Evolutionary conservation across 2,888 invertebrate genomes (phyloP).

Genomic region (Calameuta idolon): DNA sequence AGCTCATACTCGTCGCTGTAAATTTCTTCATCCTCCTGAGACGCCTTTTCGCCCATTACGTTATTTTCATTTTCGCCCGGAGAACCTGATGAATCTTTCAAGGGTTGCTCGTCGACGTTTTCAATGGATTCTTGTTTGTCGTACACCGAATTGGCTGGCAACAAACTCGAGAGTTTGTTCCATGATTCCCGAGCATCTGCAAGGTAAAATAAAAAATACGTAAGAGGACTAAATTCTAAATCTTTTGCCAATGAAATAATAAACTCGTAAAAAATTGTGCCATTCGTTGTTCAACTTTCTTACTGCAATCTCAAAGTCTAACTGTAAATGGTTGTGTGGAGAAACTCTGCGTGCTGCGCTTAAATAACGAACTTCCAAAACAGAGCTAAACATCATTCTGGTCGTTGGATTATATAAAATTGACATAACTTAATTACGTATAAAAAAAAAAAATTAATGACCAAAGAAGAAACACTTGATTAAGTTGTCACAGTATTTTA

Average conservation of each 20-base stretch:
- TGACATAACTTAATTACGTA: not conserved
- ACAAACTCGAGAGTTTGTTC: constrained; percentile 44
- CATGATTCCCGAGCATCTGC: constrained; percentile 42
- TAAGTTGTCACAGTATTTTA: not conserved
- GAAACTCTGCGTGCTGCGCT: constrained; percentile 25
- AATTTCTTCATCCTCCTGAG: constrained; percentile 30
- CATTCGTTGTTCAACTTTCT: not conserved
- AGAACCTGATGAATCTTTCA: constrained; percentile 17
- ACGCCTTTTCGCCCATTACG: constrained; percentile 29
- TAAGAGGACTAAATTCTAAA: not conserved
- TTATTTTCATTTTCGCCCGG: constrained; percentile 40
- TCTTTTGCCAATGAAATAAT: not conserved
- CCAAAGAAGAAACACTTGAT: not conserved
- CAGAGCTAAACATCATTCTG: not conserved
- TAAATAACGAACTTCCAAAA: constrained; percentile 43
- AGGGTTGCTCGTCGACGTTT: constrained; percentile 23
- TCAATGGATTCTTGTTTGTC: constrained; percentile 38
- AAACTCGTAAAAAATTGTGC: not conserved
- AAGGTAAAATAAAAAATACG: constrained; percentile 13
- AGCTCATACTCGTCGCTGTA: constrained; percentile 40
- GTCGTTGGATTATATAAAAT: not conserved
- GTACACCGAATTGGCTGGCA: constrained; percentile 56
- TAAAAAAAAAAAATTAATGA: not conserved
- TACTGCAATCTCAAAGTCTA: not conserved
- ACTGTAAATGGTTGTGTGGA: constrained; percentile 4